Evolutionary conservation across 2,113 vertebrate genomes (phyloP).

Genomic region (Vanacampus margaritifer): DNA sequence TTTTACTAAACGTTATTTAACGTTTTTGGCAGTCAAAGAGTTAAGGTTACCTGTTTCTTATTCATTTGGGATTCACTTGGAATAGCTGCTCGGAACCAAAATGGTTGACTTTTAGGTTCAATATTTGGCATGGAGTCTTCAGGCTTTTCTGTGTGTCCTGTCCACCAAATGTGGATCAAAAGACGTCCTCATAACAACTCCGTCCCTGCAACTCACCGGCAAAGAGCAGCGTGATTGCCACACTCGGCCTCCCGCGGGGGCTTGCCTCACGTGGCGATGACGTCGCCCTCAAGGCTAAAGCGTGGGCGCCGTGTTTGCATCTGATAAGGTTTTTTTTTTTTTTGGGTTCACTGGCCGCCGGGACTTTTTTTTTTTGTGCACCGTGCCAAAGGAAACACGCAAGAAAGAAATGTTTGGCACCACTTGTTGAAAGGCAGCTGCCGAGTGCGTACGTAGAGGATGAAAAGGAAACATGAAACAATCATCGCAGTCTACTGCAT

Average conservation of each 20-base stretch:
- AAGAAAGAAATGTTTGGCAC: slow-evolving; percentile 53
- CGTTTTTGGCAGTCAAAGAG: no score
- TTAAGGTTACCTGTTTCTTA: no score
- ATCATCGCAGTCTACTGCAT: neutral
- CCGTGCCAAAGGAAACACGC: slow-evolving; percentile 57
- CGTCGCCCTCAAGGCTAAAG: slow-evolving; percentile 50
- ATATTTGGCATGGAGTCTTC: no score
- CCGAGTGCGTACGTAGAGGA: slow-evolving; percentile 29
- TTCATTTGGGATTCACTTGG: no score
- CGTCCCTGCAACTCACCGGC: slow-evolving; percentile 36
- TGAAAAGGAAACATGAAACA: slow-evolving; percentile 19
- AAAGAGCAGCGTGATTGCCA: slow-evolving; percentile 40
- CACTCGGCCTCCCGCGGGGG: slow-evolving; percentile 46
- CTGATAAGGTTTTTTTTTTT: slow-evolving; percentile 52
- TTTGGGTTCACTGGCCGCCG: slow-evolving; percentile 48
- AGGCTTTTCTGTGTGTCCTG: no score
- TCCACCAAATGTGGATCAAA: no score
- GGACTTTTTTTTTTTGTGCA: slow-evolving; percentile 15
- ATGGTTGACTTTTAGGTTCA: no score
- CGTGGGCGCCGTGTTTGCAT: slow-evolving; percentile 61
- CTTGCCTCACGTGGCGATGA: slow-evolving; percentile 47
- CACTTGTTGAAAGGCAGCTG: slow-evolving; percentile 50
- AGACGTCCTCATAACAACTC: no score
- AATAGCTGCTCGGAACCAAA: slow-evolving; percentile 12
- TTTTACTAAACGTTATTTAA: no score